A percentile compares a stretch with the other conserved stretches of the same genome.
Conservation (phyloP, 2,113 vertebrate genomes). For the Microtus montanus region DNA sequence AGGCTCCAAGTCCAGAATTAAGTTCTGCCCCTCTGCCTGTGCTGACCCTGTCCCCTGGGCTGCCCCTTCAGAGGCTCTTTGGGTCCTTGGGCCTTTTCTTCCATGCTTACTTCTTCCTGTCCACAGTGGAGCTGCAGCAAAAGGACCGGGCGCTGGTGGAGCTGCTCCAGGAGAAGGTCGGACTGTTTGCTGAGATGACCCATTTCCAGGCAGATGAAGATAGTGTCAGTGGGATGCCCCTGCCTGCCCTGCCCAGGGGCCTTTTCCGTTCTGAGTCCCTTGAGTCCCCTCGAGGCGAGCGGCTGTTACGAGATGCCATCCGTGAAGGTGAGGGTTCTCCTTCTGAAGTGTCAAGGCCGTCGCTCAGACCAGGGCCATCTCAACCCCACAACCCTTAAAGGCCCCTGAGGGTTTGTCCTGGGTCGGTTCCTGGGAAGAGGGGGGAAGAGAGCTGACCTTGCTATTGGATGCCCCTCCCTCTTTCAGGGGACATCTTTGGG, state of each 20-base stretch:
- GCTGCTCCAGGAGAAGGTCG: conserved; percentile 92
- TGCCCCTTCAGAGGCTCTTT: not conserved
- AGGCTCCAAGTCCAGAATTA: not conserved
- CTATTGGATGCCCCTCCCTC: not conserved
- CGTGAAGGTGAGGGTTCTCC: conserved; percentile 86
- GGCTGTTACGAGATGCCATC: conserved; percentile 90
- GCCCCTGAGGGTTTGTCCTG: not conserved
- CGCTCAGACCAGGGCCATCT: not conserved
- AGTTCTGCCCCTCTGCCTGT: not conserved
- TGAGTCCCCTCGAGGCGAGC: conserved; percentile 88
- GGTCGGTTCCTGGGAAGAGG: not conserved
- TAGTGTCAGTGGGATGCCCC: conserved; percentile 68
- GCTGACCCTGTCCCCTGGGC: not conserved
- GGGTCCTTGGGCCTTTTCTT: rapidly evolving
- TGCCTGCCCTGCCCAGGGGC: conserved; percentile 81
- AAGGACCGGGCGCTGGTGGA: conserved; percentile 90
- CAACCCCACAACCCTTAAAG: not conserved
- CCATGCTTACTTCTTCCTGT: not conserved
- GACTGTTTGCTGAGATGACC: conserved; percentile 90
- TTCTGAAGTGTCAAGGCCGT: not conserved
- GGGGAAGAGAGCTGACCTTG: not conserved
- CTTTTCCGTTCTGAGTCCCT: conserved; percentile 90
- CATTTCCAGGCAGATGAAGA: conserved; percentile 88
- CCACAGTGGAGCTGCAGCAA: conserved; percentile 91
- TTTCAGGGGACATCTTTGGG: not conserved